Evolutionary conservation across 2,888 invertebrate species (phyloP).

Genomic region (Ctenicera cuprea): DNA sequence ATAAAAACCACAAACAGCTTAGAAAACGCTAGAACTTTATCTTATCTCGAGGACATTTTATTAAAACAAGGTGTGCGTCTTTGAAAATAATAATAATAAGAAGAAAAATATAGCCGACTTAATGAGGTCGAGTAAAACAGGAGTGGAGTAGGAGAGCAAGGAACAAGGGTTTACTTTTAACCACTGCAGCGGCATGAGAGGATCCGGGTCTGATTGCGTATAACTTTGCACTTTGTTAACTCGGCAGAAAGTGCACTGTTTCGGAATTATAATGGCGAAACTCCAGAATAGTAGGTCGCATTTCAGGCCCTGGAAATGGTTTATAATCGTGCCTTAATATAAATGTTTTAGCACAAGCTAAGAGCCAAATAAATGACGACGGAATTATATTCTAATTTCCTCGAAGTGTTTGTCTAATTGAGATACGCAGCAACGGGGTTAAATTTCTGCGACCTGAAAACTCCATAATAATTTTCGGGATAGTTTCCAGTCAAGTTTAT

Average conservation of each 20-base stretch:
- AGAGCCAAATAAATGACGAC: constrained; percentile 61
- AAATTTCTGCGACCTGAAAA: constrained; percentile 34
- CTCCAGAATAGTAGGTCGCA: constrained; percentile 67
- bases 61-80: neutral
- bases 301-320: constrained; percentile 63
- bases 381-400: constrained; percentile 63
- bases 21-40: neutral
- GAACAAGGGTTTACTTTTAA: constrained; percentile 54
- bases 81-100: constrained; percentile 17
- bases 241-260: constrained; percentile 69
- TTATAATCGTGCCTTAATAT: constrained; percentile 63
- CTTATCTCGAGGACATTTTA: constrained; percentile 7
- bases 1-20: neutral
- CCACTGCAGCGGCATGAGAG: constrained; percentile 51
- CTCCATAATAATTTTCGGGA: constrained; percentile 43
- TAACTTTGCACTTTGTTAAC: constrained; percentile 70
- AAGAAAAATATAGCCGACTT: constrained; percentile 29
- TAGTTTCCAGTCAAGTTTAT: constrained; percentile 42
- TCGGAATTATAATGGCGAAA: constrained; percentile 70
- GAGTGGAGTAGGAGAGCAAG: constrained; percentile 32
- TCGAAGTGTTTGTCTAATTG: constrained; percentile 49
- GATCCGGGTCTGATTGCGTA: constrained; percentile 67
- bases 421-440: constrained; percentile 37
- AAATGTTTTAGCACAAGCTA: constrained; percentile 61
- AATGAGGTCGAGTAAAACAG: constrained; percentile 38